Base-by-base conservation (phyloP, 1,140 invertebrate species). In the Myzus persicae region DNA sequence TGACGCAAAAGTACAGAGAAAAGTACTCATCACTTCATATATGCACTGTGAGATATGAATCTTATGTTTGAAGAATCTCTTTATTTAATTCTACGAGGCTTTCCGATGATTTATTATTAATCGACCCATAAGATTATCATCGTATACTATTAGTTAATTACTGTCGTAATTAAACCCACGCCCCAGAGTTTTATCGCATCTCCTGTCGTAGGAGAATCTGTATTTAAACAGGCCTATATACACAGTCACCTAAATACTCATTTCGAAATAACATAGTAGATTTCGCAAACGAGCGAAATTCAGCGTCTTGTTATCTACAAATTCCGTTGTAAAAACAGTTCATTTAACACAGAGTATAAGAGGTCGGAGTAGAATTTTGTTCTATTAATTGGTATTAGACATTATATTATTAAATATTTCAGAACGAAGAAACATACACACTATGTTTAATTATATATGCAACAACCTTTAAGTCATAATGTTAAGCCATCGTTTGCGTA, bases 141-240 rank as follows among this genome's bases (percentile, higher is more conserved):
- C 91, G 36, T 59, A 46, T 46, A 44, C 76, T 92, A 81, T 82
- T 51, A 92, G 91, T 93, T 93, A 93, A 93, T 93, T 93, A 93
- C 91, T 40, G 76, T 51, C 38, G 81, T 93, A 93, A 93, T 93
- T 93, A 93, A 84, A 48, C 36, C 44, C 36, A 54, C 90, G 42
- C 81, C 26, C 38, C 36, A 38, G 36, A 84, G 44, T 82, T 85
- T 46, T 93, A 93, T 93, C 81, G 38, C 44, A 11, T 48, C 88
- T 89, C 11, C 46, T 54, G 48, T 38, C 67, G 24, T 26, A 36
- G 18, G 31, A 90, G 48, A 59, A 54, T 24, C 38, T 26, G 36
- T 38, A 51, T 54, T 89, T 89, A 89, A 89, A 40, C 26, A 89
- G 0, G 87, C 4, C 20, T 42, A 18, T 59, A 90, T 90, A 87